These are phyloP conservation scores for Catocala fraxini DNA, from an alignment of 2,888 invertebrate genomes.

Conservation along the genomic window DNA sequence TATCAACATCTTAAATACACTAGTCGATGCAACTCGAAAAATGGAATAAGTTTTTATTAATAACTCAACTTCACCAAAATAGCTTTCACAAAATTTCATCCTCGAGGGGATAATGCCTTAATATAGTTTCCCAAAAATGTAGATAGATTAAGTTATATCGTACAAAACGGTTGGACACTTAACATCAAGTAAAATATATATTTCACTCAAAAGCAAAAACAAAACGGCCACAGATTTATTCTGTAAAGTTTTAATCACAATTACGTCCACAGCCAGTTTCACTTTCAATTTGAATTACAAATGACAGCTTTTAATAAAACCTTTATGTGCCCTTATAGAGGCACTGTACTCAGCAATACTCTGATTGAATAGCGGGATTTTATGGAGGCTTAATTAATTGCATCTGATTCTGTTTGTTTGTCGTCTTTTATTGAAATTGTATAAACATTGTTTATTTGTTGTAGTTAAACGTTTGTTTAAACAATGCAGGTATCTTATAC, in stretches of 20 bases:
- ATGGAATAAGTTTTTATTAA: no score
- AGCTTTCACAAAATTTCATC: no score
- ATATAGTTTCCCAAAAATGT: no score
- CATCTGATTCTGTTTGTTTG: slow-evolving; percentile 26
- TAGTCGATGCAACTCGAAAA: no score
- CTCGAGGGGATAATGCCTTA: no score
- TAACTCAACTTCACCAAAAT: no score
- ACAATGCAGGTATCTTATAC: no score
- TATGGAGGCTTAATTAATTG: slow-evolving; percentile 51
- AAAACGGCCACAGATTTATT: slow-evolving; percentile 11
- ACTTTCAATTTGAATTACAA: slow-evolving; percentile 53
- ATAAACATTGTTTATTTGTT: background rate
- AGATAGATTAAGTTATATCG: no score
- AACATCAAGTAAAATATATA: background rate
- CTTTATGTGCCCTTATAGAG: slow-evolving; percentile 44
- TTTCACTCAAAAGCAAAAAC: background rate
- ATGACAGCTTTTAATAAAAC: slow-evolving; percentile 51
- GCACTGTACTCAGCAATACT: slow-evolving; percentile 37
- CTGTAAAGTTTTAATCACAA: slow-evolving; percentile 16
- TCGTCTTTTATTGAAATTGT: slow-evolving; percentile 2
- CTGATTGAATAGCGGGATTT: slow-evolving; percentile 49
- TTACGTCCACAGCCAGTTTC: slow-evolving; percentile 36
- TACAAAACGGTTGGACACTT: no score
- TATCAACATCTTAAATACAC: no score
- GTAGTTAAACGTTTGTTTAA: no score